A percentile compares a stretch with the other conserved stretches of the same genome.
Conservation (phyloP, 2,113 vertebrate genomes). For the Falco punctatus region DNA sequence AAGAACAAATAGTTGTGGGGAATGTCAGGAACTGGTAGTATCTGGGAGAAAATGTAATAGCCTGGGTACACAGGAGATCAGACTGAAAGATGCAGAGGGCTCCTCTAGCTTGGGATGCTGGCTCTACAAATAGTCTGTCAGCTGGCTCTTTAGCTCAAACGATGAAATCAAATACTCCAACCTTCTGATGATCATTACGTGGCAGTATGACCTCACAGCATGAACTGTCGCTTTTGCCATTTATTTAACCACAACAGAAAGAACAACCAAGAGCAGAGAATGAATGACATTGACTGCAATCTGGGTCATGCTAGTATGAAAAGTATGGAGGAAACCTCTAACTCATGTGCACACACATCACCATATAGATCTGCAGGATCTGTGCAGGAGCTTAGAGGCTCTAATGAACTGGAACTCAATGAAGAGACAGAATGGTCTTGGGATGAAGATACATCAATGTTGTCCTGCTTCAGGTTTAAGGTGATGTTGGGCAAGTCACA, state of each 20-base stretch:
- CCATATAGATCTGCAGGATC: background rate
- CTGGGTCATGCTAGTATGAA: background rate
- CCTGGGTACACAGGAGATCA: background rate
- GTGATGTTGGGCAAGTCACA: background rate
- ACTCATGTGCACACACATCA: fast-evolving
- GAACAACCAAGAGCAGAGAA: background rate
- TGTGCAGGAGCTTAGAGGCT: background rate
- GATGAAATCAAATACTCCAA: background rate
- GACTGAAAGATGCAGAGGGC: background rate
- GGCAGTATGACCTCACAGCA: background rate
- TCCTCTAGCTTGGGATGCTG: background rate
- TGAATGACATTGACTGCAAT: background rate
- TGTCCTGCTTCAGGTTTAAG: background rate
- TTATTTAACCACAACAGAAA: background rate
- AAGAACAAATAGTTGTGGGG: background rate
- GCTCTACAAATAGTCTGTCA: background rate
- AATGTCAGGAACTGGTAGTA: background rate
- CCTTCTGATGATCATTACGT: background rate
- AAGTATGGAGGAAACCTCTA: background rate
- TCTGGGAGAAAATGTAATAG: background rate
- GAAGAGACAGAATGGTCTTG: background rate
- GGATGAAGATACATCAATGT: background rate
- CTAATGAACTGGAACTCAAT: background rate
- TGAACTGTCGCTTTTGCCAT: background rate
- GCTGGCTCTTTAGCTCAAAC: background rate